Evolutionary conservation across 2,113 vertebrate genomes (phyloP), one percentile per base, ranked within the genome.

Genomic region (Anguilla rostrata): DNA sequence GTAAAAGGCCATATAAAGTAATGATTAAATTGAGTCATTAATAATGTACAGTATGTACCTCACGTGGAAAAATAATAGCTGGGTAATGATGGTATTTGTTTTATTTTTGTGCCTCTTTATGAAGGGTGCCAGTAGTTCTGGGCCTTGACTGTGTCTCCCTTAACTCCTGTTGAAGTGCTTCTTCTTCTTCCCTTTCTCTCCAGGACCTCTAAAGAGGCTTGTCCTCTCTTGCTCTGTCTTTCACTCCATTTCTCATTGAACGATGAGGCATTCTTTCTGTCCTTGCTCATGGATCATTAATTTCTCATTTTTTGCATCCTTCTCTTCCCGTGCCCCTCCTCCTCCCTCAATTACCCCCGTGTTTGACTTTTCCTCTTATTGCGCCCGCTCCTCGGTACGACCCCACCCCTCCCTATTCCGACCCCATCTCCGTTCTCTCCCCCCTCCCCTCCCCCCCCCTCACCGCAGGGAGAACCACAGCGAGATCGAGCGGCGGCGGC

Each of bases 401-500:
- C 22, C 63, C 43, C 85, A 34, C 12, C 20, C 34, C 79, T 39
- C 83, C 89, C 85, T 75, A 29, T 2, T 26, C 15, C 66, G 66
- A 66, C 83, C 82, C 88, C 86, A 90, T 43, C 90, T 88, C 84
- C 87, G 88, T 90, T 89, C 84, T 86, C 43, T 2, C 8, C 34
- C 34, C 34, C 34, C 34, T 1, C 34, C 88, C 86, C 89, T 86
- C 80, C 86, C 86, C 34, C 90, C 90, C 89, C 83, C 87, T 92
- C 84, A 75, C 84, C 91, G 39, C 90, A 94, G 95, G 90, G 82
- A 94, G 90, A 93, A 96, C 86, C 95, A 96, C 94, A 96, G 95
- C 49, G 95, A 96, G 91, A 96, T 96, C 20, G 95, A 96, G 87
- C 91, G 95, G 81, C 92, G 95, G 79, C 85, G 95, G 78, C 91